Percentiles rank a stretch among this genome's conserved stretches.
Evolutionary conservation across 2,888 invertebrate genomes (phyloP).

Genomic region (Sphaerophoria taeniata): DNA sequence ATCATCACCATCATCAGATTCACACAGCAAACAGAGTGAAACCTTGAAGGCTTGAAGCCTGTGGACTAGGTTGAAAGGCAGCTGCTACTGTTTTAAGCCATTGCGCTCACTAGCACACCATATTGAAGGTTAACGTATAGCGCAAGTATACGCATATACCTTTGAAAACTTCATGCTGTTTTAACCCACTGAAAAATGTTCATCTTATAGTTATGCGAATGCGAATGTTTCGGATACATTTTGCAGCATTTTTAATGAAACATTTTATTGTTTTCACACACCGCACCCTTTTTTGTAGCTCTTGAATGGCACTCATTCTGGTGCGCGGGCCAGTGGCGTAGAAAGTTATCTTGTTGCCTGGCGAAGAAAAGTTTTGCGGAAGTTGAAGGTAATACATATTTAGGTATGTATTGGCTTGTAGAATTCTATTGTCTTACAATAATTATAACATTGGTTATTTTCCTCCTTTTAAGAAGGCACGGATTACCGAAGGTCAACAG

Average conservation of each 20-base stretch:
- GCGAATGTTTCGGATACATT: constrained; percentile 39
- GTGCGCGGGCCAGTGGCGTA: too few relatives aligned
- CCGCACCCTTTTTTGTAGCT: too few relatives aligned
- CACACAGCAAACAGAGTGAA: background rate
- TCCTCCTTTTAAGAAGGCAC: too few relatives aligned
- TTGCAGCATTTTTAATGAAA: constrained; percentile 38
- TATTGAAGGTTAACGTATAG: background rate
- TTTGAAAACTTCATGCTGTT: constrained; percentile 45
- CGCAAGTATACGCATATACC: background rate
- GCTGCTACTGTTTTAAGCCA: constrained; percentile 21
- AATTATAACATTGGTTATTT: too few relatives aligned
- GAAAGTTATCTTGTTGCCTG: too few relatives aligned
- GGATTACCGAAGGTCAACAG: too few relatives aligned
- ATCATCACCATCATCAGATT: background rate
- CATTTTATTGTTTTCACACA: constrained; percentile 54
- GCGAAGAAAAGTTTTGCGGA: too few relatives aligned
- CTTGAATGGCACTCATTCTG: too few relatives aligned
- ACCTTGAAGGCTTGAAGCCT: background rate
- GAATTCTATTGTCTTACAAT: too few relatives aligned
- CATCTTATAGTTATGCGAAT: constrained; percentile 38
- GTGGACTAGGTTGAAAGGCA: background rate
- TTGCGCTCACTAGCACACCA: constrained; percentile 9
- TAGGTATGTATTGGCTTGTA: too few relatives aligned
- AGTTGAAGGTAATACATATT: too few relatives aligned
- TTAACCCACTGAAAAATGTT: constrained; percentile 46